Evolutionary conservation across 1,140 invertebrate species (phyloP).

Genomic region (Apis laboriosa): DNA sequence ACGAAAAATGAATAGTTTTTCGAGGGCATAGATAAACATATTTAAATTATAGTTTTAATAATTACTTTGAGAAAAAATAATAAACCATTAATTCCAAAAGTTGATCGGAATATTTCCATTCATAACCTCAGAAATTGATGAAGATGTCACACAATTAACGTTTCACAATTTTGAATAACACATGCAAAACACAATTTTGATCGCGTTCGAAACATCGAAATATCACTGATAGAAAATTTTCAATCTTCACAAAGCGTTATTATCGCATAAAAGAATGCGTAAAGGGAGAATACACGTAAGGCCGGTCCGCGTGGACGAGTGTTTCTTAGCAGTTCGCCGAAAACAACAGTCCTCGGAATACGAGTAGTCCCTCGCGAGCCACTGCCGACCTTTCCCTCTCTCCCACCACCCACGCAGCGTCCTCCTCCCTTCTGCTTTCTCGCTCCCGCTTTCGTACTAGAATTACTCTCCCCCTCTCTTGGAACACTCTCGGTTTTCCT

Average conservation of each 20-base stretch:
- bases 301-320: slow-evolving; percentile 63
- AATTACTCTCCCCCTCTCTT: slow-evolving; percentile 42
- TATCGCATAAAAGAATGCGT: not conserved
- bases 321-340: slow-evolving; percentile 63
- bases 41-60: not conserved
- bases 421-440: slow-evolving; percentile 60
- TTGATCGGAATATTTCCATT: not conserved
- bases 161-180: not conserved
- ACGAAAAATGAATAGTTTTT: not conserved
- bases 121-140: not conserved
- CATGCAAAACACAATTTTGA: slow-evolving; percentile 21
- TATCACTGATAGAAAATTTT: slow-evolving; percentile 8
- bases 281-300: slow-evolving; percentile 7
- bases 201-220: not conserved
- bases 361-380: slow-evolving; percentile 64
- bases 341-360: slow-evolving; percentile 67
- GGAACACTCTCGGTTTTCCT: slow-evolving; percentile 56
- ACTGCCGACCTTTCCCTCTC: slow-evolving; percentile 61
- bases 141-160: not conserved
- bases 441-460: slow-evolving; percentile 54
- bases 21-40: not conserved
- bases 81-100: not conserved
- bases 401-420: slow-evolving; percentile 62
- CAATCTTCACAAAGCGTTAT: not conserved
- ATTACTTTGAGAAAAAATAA: not conserved